These are phyloP conservation scores for Axis porcinus DNA, from an alignment of 2,113 vertebrate genomes.

Conservation along the genomic window DNA sequence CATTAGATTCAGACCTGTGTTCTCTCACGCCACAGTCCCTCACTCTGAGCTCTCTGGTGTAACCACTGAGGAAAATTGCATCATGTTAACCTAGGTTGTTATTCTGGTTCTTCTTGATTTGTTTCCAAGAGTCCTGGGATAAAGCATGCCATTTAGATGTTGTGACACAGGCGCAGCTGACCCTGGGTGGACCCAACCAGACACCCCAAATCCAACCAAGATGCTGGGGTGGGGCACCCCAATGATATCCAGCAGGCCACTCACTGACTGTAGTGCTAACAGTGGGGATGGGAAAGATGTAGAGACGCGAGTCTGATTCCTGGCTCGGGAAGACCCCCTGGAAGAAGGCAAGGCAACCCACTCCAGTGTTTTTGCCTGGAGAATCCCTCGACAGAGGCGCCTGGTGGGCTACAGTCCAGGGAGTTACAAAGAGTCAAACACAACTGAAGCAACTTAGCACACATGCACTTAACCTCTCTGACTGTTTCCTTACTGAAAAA, in stretches of 20 bases:
- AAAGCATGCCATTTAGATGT: not conserved
- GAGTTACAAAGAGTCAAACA: not conserved
- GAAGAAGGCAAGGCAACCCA: not conserved
- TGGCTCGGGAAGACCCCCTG: not conserved
- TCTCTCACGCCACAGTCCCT: not conserved
- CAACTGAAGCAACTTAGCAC: not conserved
- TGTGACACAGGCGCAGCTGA: not conserved
- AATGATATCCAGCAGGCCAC: not conserved
- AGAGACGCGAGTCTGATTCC: not conserved
- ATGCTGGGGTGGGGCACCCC: not conserved
- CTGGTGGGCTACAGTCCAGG: not conserved
- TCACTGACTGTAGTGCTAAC: not conserved
- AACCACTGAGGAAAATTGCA: not conserved
- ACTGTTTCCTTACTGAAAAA: not conserved
- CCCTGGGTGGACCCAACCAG: not conserved
- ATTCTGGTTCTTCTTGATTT: not conserved
- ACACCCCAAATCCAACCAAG: not conserved
- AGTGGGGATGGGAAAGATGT: not conserved
- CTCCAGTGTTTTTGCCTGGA: not conserved
- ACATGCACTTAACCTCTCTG: not conserved
- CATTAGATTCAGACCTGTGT: not conserved
- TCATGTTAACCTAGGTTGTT: not conserved
- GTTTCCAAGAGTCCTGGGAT: not conserved
- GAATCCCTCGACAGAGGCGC: not conserved
- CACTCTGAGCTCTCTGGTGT: not conserved